Conservation (phyloP, 92 coral and sea anemone genomes). For the Pocillopora grandis region DNA sequence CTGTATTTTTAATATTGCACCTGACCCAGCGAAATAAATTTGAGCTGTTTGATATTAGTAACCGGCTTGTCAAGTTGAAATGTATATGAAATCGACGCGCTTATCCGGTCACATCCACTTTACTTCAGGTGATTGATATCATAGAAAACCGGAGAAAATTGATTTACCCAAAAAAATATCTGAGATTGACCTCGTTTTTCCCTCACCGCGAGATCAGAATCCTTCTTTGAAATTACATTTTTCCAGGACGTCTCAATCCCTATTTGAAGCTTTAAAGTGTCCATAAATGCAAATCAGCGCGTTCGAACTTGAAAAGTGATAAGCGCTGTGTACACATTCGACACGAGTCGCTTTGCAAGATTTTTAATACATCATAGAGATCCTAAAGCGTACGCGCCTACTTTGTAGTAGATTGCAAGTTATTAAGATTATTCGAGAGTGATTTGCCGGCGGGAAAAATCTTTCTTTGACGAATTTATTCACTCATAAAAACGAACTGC, state of each 20-base stretch:
- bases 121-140: not conserved
- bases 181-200: not conserved
- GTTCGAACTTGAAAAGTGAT: not conserved
- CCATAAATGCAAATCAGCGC: not conserved
- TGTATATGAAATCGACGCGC: not conserved
- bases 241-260: not conserved
- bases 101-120: constrained; percentile 8
- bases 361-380: constrained; percentile 1
- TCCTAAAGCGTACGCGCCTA: not conserved
- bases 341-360: not conserved
- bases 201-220: not conserved
- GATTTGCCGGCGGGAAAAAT: too few relatives aligned
- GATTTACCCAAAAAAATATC: not conserved
- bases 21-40: not conserved
- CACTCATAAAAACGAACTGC: not conserved
- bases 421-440: not conserved
- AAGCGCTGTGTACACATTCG: not conserved
- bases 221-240: not conserved
- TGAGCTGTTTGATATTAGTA: not conserved
- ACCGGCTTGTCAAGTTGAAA: not conserved
- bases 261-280: not conserved
- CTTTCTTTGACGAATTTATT: too few relatives aligned
- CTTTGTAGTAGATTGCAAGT: not conserved
- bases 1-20: not conserved
- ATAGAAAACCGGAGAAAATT: not conserved